Base-by-base conservation (phyloP, 2,888 invertebrate genomes). In the Dorcus parallelipipedus region DNA sequence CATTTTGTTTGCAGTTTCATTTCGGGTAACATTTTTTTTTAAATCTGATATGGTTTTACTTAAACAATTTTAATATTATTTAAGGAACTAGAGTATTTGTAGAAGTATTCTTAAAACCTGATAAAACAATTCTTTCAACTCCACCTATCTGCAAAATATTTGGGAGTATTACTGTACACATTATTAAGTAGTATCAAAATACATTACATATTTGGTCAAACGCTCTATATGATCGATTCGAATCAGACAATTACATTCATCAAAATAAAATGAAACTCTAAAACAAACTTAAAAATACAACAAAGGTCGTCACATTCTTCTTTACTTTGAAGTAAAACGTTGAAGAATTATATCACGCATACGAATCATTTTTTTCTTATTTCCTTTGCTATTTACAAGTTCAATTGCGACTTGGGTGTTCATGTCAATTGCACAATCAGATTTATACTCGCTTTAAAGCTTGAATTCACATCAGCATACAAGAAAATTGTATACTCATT, bases 401-500 rank as follows among this genome's bases (percentile, higher is more conserved):
- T 20, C 45, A 45, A 45, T 45, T 20, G n/a, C 45, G 42, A 42
- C 14, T 42, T 42, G 10, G 20, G 9, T 45, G 45, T 20, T 17
- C 45, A 45, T 53, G 53, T 51, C 23, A 56, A 56, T 56, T 56
- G 56, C 56, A 56, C 56, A 51, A 45, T 56, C 43, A 52, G 51
- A 56, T 38, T 26, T 47, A 26, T 50, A 49, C 14, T 43, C 41
- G 47, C 45, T 51, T 56, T 56, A 56, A 56, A 56, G 56, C 56
- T 56, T 41, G 9, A 20, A 20, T 45, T 45, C 45, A 9, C 23
- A 17, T 14, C 8, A 43, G 10, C 17, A 17, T 9, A 2, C 8
- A 7, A 17, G 20, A 45, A 17, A 45, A 45, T 17, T 20, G 17
- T 45, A 6, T 45, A 20, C 10, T 42, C 14, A 9, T 42, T 42